Conservation (phyloP, 2,113 vertebrate species). For the Grus americana region DNA sequence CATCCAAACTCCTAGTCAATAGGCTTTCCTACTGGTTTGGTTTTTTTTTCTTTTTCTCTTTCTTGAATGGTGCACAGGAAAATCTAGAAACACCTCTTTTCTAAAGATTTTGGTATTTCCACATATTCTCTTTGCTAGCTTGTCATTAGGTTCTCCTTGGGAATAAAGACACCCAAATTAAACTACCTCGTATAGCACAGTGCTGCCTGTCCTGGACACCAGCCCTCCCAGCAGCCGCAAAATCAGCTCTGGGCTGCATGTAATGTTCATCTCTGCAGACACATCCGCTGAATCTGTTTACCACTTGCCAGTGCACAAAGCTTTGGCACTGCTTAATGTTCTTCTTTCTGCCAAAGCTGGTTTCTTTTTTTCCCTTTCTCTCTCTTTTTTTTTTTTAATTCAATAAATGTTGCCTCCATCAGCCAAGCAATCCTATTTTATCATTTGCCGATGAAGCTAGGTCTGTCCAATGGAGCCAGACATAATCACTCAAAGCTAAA, state of each 20-base stretch:
- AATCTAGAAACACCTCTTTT: neutral
- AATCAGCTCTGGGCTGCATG: neutral
- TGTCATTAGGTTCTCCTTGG: neutral
- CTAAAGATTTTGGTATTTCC: neutral
- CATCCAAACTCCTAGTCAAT: neutral
- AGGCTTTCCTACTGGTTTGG: neutral
- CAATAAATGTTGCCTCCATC: neutral
- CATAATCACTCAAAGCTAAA: neutral
- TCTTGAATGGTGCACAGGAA: neutral
- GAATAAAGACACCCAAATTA: neutral
- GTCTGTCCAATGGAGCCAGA: neutral
- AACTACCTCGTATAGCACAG: neutral
- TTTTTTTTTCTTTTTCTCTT: rapidly evolving
- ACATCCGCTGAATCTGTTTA: neutral
- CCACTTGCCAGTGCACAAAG: neutral
- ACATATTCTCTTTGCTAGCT: neutral
- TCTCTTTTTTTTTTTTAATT: neutral
- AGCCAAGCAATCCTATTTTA: neutral
- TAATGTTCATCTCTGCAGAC: neutral
- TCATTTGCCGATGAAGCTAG: neutral
- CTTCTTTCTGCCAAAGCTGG: neutral
- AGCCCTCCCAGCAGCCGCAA: neutral
- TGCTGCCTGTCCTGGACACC: neutral
- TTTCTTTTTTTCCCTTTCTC: neutral
- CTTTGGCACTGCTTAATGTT: neutral